Evolutionary conservation across 2,888 invertebrate genomes (phyloP), one percentile per base, ranked within the genome.

Genomic region (Timema cristinae): DNA sequence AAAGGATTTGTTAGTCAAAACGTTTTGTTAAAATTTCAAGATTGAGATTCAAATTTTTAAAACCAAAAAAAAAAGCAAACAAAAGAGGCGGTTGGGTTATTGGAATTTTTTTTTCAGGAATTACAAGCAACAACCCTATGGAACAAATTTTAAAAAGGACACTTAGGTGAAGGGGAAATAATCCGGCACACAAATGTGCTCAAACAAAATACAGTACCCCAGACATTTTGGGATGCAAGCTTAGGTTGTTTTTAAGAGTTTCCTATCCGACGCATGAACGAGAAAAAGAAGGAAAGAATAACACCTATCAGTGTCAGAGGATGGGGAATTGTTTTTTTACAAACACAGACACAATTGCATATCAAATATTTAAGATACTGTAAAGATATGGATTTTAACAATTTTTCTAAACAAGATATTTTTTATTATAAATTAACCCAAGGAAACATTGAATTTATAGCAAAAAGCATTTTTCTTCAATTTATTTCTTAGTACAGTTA

Each of bases 201-300:
- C 68, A 61, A 71, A 67, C 67, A 75, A 73, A 73, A 74, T 76
- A 77, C 76, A 76, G 76, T 77, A 78, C 77, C 77, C 77, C 70
- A 78, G 75, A 75, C 78, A 77, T 75, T n/a, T n/a, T 78, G 77
- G 75, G 78, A 75, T 77, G 76, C 76, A 76, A 77, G 77, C 75
- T 77, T 78, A 75, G 77, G 77, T 75, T 77, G 76, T 78, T 77
- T 76, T 77, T 78, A 74, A 77, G 73, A 73, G 75, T 78, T 76
- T 78, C 77, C 77, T 77, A 76, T 73, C 70, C 74, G 73, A 76
- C 71, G 76, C 75, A 74, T 76, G 76, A 75, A 73, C 74, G 76
- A 73, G 75, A 76, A 76, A 73, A 74, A 73, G 71, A 76, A 8
- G 6, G 59, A 72, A 70, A 76, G 66, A 74, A 73, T 72, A 76